Base-by-base conservation (phyloP, 2,113 vertebrate genomes). In the Gyps fulvus region DNA sequence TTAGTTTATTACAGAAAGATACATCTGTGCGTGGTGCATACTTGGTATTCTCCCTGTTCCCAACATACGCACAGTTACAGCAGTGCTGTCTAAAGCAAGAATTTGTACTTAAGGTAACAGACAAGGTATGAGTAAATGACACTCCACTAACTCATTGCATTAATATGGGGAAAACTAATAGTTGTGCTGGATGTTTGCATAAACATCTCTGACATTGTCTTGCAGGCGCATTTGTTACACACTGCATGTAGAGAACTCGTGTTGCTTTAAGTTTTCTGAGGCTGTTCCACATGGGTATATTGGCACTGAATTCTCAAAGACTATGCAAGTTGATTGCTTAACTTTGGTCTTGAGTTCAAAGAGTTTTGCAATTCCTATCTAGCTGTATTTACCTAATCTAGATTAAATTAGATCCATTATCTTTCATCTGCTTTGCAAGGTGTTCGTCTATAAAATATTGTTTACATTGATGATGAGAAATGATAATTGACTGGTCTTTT, bases 401-500 rank as follows among this genome's bases (percentile, higher is more conserved):
- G 50, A 67, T 72, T 47, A 87, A 10, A 1, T 63, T 79, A 82
- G 12, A 31, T 69, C 43, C 6, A 49, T 83, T 93, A 57, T 32
- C 43, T 80, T 91, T 90, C 65, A 61, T 54, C 34, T 83, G 36
- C 81, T 91, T 82, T 91, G 26, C 27, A 93, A 61, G 16, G 14
- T 69, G 34, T 65, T 85, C 40, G 9, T 78, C 42, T 85, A 72
- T 67, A 78, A 87, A 88, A 29, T 82, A 76, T 17, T 87, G 81
- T 79, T 94, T 96, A 79, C 47, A 52, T 13, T 89, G 47, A 23
- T 84, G 38, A 82, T 82, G 31, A 76, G 67, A 91, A 89, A 93
- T 57, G 6, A 45, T 80, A 72, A 91, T 67, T 82, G 57, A 52
- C 54, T 55, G 3, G 2, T 31, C 13, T 43, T 93, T 47, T 57